Conservation (phyloP, 2,113 vertebrate species). For the Odocoileus virginianus region DNA sequence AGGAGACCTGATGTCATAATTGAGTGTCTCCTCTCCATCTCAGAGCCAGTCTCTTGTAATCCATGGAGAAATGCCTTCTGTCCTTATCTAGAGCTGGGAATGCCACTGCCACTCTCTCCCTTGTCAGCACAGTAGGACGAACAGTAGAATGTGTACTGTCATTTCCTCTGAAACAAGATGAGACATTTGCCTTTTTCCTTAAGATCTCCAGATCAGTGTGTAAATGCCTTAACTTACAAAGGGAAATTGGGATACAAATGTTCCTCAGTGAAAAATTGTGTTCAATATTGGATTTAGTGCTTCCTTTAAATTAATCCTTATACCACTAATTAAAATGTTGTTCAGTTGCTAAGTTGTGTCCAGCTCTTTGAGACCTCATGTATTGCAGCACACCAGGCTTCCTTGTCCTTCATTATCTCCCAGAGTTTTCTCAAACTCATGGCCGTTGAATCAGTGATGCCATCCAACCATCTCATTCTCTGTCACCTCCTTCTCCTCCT, state of each 20-base stretch:
- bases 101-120: not conserved
- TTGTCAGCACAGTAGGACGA: not conserved
- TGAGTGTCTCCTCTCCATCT: not conserved
- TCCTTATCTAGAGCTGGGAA: not conserved
- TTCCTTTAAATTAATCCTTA: not conserved
- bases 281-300: not conserved
- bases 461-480: not conserved
- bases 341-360: not conserved
- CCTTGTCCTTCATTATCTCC: not conserved
- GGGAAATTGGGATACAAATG: not conserved
- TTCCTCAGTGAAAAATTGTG: not conserved
- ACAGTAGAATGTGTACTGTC: accelerated
- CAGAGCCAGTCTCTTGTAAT: not conserved
- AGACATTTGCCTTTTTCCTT: not conserved
- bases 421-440: not conserved
- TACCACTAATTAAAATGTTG: not conserved
- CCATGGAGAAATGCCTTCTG: not conserved
- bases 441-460: not conserved
- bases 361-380: not conserved
- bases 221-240: not conserved
- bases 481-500: not conserved
- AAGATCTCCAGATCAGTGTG: not conserved
- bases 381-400: not conserved
- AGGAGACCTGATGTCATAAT: not conserved
- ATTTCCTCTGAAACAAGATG: not conserved